A percentile compares a stretch with the other conserved stretches of the same genome.
phyloP scores from a whole-genome alignment of 2,113 vertebrate genomes.

The Sterna hirundo region DNA sequence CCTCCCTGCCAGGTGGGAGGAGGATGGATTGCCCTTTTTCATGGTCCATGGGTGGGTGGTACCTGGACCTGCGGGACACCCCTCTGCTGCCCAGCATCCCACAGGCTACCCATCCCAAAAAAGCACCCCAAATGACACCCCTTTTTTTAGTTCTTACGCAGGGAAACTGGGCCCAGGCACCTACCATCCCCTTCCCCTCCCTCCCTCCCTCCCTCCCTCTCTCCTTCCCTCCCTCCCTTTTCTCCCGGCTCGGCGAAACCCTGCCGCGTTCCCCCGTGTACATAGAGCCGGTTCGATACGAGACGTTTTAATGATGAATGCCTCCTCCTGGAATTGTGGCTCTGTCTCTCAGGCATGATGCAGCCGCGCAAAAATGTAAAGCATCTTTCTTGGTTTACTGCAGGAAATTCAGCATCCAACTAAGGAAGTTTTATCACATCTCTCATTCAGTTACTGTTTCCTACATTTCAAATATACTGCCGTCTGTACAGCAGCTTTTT shows the following conservation, averaged over 20 bases:
- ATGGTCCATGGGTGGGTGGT: not conserved
- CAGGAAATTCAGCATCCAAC: conserved; percentile 56
- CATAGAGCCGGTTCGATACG: accelerated
- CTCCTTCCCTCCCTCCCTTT: not conserved
- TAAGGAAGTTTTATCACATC: conserved; percentile 68
- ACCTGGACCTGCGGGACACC: accelerated
- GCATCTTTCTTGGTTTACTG: conserved; percentile 62
- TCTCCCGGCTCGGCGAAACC: not conserved
- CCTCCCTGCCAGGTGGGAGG: not conserved
- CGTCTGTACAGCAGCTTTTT: conserved; percentile 7
- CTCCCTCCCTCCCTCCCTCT: not conserved
- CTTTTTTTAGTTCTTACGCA: not conserved
- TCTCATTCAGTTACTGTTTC: conserved; percentile 64
- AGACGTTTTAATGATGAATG: not conserved
- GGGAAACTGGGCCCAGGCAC: not conserved
- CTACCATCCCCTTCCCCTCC: not conserved
- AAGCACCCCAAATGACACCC: not conserved
- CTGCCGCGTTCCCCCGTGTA: not conserved
- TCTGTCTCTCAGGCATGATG: conserved; percentile 23
- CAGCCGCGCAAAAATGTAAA: conserved; percentile 49
- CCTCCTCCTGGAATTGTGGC: conserved; percentile 32
- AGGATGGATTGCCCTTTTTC: not conserved
- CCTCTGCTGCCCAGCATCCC: not conserved
- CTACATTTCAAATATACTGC: conserved; percentile 61
- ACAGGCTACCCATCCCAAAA: not conserved